These are phyloP conservation scores for Mormyrus iriodes DNA, from an alignment of 2,113 vertebrate genomes.

Conservation along the genomic window DNA sequence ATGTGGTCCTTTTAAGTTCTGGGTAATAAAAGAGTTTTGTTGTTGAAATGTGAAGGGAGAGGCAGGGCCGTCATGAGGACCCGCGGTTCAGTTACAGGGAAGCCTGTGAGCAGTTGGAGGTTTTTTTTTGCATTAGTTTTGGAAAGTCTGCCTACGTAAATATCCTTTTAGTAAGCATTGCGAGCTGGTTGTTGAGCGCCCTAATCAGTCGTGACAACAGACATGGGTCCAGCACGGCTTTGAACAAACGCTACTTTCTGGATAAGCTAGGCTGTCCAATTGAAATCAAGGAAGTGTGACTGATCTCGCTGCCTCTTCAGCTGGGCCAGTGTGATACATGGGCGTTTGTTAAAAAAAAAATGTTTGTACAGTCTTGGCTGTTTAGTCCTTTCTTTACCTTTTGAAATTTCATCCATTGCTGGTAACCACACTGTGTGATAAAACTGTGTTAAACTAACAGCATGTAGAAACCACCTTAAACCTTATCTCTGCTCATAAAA, in stretches of 20 bases:
- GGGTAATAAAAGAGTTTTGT: background rate
- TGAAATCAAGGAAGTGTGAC: background rate
- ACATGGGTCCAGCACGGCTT: background rate
- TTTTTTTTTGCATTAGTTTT: background rate
- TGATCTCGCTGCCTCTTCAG: background rate
- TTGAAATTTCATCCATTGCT: background rate
- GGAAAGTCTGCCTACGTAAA: background rate
- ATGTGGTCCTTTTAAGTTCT: background rate
- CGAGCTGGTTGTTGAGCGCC: background rate
- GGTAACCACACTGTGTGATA: background rate
- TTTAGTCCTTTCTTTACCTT: background rate
- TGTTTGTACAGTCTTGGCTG: background rate
- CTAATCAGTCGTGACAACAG: background rate
- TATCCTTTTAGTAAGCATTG: background rate
- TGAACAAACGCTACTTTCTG: background rate
- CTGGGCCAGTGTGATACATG: too few relatives aligned
- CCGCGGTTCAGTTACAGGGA: background rate
- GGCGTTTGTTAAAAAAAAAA: background rate
- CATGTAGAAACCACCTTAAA: background rate
- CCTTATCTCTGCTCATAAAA: background rate
- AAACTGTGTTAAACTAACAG: background rate
- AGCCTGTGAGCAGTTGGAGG: background rate
- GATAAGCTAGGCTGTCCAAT: background rate
- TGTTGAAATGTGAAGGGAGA: background rate
- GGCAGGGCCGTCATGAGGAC: too few relatives aligned